Evolutionary conservation across 2,113 vertebrate species (phyloP).

Genomic region (Chitala chitala): DNA sequence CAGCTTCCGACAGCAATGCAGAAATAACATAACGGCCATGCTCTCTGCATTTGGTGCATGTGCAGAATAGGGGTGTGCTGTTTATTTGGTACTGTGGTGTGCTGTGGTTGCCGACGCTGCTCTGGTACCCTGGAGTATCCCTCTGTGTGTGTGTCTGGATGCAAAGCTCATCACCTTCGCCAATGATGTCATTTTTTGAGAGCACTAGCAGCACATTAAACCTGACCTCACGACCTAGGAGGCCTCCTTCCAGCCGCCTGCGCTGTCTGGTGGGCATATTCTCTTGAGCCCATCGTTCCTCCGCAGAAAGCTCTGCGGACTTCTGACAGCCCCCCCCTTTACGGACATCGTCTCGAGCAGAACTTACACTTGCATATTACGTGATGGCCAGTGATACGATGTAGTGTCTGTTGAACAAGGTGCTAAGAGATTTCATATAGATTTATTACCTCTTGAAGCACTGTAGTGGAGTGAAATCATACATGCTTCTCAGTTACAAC

Average conservation of each 20-base stretch:
- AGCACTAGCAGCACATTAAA: not conserved
- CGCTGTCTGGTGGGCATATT: not conserved
- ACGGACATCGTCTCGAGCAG: not conserved
- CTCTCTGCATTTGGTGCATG: not conserved
- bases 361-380: not conserved
- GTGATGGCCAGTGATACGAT: not conserved
- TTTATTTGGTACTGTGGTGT: conserved; percentile 6
- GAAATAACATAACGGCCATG: conserved; percentile 25
- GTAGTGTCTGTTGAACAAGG: not conserved
- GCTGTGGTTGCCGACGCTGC: conserved; percentile 9
- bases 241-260: not conserved
- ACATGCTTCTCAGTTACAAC: too few species aligned
- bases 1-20: conserved; percentile 21
- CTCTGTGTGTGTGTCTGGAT: not conserved
- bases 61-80: conserved; percentile 1
- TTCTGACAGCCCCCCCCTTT: not conserved
- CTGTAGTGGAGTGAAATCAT: too few species aligned
- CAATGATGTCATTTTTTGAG: not conserved
- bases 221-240: not conserved
- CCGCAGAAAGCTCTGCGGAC: not conserved
- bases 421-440: not conserved
- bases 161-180: not conserved
- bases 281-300: not conserved
- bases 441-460: too few species aligned
- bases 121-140: conserved; percentile 7